These are phyloP conservation scores for Larimichthys crocea DNA, from an alignment of 2,113 vertebrate species.

Conservation along the genomic window DNA sequence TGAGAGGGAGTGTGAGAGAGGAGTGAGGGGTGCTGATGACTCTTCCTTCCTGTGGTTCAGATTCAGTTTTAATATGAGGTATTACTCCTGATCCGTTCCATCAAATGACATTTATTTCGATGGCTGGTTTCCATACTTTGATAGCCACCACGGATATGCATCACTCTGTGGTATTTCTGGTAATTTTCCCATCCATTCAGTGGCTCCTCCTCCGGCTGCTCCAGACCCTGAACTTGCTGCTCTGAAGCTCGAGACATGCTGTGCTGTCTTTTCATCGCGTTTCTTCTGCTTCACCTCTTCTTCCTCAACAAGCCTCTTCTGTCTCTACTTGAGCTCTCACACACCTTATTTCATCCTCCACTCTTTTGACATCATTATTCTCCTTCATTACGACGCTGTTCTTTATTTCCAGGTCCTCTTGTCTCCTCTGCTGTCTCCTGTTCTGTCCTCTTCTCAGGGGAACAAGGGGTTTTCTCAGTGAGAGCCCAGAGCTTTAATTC, in stretches of 20 bases:
- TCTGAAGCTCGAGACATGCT: neutral
- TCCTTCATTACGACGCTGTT: neutral
- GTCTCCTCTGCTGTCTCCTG: neutral
- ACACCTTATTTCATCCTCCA: neutral
- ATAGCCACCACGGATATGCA: neutral
- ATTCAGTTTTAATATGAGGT: neutral
- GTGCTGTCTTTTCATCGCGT: constrained; percentile 2
- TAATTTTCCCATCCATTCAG: neutral
- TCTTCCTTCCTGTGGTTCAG: neutral
- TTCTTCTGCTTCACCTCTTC: constrained; percentile 28
- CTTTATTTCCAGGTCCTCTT: neutral
- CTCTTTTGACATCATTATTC: neutral
- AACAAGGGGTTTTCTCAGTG: constrained; percentile 50
- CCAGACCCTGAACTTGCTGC: neutral
- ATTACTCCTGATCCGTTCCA: neutral
- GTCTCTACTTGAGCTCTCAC: neutral
- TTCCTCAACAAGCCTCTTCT: constrained; percentile 3
- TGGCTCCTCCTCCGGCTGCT: neutral
- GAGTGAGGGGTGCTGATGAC: neutral
- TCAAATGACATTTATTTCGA: neutral
- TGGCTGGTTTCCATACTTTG: neutral
- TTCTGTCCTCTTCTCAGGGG: constrained; percentile 28
- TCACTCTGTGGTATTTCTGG: neutral
- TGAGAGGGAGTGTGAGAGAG: neutral
- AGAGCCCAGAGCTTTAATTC: constrained; percentile 11